These are phyloP conservation scores for Esox lucius DNA, from an alignment of 2,797 vertebrate species.

Conservation along the genomic window DNA sequence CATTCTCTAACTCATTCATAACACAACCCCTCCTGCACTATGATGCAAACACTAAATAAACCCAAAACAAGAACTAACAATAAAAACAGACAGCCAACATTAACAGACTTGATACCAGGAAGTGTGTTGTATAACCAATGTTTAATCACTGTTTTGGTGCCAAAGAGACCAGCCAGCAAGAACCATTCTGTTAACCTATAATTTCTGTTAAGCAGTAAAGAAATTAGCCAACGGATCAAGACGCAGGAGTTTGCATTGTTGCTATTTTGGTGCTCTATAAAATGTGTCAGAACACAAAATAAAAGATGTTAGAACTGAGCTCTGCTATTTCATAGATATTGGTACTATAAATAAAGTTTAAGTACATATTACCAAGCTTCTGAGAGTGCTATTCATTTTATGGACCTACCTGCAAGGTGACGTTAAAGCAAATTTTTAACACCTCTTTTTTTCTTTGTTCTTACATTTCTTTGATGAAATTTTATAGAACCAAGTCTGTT, in stretches of 20 bases:
- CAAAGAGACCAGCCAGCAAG: conserved; percentile 31
- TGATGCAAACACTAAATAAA: neutral
- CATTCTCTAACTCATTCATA: conserved; percentile 3
- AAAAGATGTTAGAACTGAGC: neutral
- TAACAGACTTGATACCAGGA: neutral
- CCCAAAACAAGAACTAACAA: neutral
- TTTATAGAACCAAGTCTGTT: neutral
- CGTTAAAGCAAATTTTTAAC: no score
- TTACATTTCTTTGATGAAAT: no score
- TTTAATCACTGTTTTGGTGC: conserved; percentile 36
- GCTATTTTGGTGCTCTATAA: conserved; percentile 7
- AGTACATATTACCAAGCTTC: neutral
- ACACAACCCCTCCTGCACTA: no score
- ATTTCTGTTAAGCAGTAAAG: conserved; percentile 45
- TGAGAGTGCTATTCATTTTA: neutral
- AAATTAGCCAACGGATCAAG: conserved; percentile 41
- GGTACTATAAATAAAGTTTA: neutral
- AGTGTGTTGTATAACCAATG: conserved; percentile 32
- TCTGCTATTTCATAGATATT: neutral
- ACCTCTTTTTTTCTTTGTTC: no score
- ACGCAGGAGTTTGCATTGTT: conserved; percentile 27
- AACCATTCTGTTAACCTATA: conserved; percentile 25
- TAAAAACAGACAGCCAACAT: conserved; percentile 6
- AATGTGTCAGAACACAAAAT: neutral
- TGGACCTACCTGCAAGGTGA: neutral